Evolutionary conservation across 2,113 vertebrate species (phyloP), one percentile per base, ranked within the genome.

Genomic region (Taurulus bubalis): DNA sequence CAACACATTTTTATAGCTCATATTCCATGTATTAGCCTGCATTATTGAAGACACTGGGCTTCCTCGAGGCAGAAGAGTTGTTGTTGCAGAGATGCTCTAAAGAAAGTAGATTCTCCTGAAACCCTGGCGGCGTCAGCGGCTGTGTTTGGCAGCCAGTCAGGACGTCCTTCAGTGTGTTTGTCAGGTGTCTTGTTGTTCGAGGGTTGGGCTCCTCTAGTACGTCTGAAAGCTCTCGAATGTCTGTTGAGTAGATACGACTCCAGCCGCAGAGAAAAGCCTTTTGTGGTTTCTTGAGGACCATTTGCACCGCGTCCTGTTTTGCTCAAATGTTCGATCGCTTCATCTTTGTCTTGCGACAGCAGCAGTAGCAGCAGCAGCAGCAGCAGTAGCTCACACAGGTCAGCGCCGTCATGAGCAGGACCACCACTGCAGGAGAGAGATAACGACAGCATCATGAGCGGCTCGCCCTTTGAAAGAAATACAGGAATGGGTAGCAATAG

Each of bases 311-410:
- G 10, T 28, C 36, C 15, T 18, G 42, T 58, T 20, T 24, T 3
- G 18, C 59, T 93, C 86, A 95, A 36, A 90, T 32, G 18, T 58
- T 32, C 0, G 82, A 22, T 6, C 32, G 63, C 47, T 79, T 86
- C 6, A 0, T 42, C 8, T 62, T 88, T 8, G 51, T 9, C 30
- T 67, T 85, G 53, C 88, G 83, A 36, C 90, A 14, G 40, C 64
- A 68, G 69, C 92, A 89, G 77, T 91, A 90, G 74, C 91, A 93
- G 82, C 91, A 78, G 82, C 91, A 78, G 80, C 11, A 58, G 53
- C 92, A 93, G 73, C 87, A 94, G 84, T 76, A 89, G 34, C 70
- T 84, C 18, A 42, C 15, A 1, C 93, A 95, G 47, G 85, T 63
- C 76, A 88, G 34, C 60, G 87, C 68, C 2, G 28, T 16, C 86